Evolutionary conservation across 1,140 invertebrate species (phyloP), one percentile per base, ranked within the genome.

Genomic region (Drosophila watanabei): DNA sequence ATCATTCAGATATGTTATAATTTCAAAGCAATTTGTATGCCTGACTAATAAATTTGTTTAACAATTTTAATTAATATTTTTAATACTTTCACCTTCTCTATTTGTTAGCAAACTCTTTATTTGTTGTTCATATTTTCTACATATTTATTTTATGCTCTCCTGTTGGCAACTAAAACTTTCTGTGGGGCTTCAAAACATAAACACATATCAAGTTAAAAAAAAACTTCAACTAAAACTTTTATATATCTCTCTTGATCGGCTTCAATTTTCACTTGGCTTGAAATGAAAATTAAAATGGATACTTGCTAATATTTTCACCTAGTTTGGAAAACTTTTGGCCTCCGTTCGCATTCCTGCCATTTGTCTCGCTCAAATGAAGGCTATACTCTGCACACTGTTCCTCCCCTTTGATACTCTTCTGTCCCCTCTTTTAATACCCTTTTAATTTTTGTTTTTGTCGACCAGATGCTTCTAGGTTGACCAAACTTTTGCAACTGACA

Each of bases 401-500:
- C 28, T 24, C 49, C 41, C 32, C 8, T 28, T 1, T 28, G 18
- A 30, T 28, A 43, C 39, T 18, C 30, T 45, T 16, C 5, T 33
- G 24, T 13, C 5, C 49, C n/a, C 43, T 16, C 2, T 16, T 59
- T 59, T 49, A 51, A 49, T 51, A 61, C 46, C 70, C 70, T 52
- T 61, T 73, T 73, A 61, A 61, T 73, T 73, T 30, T 52, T 60
- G 35, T 73, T 60, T 45, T 71, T 73, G 37, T 32, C 30, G 68
- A 35, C 70, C 70, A 72, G 66, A 71, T 72, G 69, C 70, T 73
- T 20, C 54, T 51, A 16, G 35, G 68, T 60, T 72, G 69, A 46
- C 56, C 70, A 79, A 86, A 82, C 68, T 86, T 84, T 63, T 62
- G 77, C 32, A 69, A 51, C 79, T 82, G 82, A 82, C 82, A 82